Evolutionary conservation across 2,797 vertebrate species (phyloP).

Genomic region (Sandelia bainsii): DNA sequence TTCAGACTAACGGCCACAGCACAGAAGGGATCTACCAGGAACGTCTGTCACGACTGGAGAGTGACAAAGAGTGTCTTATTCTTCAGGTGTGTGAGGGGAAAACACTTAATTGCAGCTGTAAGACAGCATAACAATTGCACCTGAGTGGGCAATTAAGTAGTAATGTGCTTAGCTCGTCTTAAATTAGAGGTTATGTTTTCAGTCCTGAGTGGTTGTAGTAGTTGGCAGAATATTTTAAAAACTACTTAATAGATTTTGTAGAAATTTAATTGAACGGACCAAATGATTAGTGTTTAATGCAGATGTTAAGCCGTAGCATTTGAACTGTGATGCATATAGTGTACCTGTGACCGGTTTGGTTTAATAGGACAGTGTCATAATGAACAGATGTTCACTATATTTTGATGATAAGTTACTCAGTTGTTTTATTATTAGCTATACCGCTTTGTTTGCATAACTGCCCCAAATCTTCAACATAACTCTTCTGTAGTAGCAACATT

Average conservation of each 20-base stretch:
- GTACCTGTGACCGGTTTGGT: neutral
- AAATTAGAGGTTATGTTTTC: neutral
- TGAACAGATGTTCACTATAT: too few species aligned
- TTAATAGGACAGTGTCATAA: too few species aligned
- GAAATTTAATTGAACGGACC: neutral
- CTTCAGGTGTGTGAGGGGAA: constrained; percentile 88
- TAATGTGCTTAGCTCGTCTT: neutral
- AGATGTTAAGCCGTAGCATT: neutral
- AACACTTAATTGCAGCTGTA: neutral
- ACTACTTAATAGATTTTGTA: neutral
- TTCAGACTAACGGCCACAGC: constrained; percentile 92
- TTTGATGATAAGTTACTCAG: too few species aligned
- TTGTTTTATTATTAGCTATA: too few species aligned
- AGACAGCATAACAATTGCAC: constrained; percentile 5
- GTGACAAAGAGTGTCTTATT: constrained; percentile 97
- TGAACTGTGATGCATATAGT: neutral
- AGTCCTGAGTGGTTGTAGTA: neutral
- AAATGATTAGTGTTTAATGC: neutral
- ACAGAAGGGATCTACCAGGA: constrained; percentile 91
- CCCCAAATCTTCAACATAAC: too few species aligned
- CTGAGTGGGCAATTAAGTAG: constrained; percentile 18
- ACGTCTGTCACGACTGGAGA: constrained; percentile 92
- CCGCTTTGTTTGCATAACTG: too few species aligned
- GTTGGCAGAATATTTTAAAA: neutral
- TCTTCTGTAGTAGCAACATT: too few species aligned